Evolutionary conservation across 2,888 invertebrate species (phyloP), one percentile per base, ranked within the genome.

Genomic region (Cryptocephalus moraei): DNA sequence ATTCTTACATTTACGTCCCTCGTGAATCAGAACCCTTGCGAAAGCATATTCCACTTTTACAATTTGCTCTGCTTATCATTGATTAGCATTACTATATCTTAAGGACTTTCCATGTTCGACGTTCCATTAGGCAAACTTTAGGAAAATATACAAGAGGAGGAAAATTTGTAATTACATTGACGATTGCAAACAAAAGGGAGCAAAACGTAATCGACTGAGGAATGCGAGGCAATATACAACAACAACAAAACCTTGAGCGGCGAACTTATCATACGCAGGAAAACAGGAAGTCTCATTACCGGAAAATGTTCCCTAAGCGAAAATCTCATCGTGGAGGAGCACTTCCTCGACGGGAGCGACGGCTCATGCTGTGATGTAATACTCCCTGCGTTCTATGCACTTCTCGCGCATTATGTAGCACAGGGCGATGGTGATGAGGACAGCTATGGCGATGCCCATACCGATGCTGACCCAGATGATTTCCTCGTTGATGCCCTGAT

Each of bases 401-500:
- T 88, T 89, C 71, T 89, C 88, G 48, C 82, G 77, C 54, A 86
- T 78, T 55, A 89, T 84, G 69, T 87, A 88, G 73, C 88, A 88
- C 10, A 89, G 73, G 0, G 89, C 88, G 60, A 89, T 84, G 22
- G 85, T 85, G 66, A 89, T 89, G 44, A 89, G 76, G 4, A 89
- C 75, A 8, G 83, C 84, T 58, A 89, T 89, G 48, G 86, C 83
- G 54, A 87, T 82, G 33, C 86, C 86, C 87, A 88, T 87, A 45
- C 87, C 87, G 68, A 89, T 86, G 72, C 87, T 87, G 62, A 88
- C 86, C 88, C 88, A 89, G 65, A 89, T 89, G 58, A 89, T 88
- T 70, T 88, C 88, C 68, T 89, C 88, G 70, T 89, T 89, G 68
- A 89, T 85, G 49, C 88, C 88, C 61, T 85, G 85, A 63, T 86